Conservation (phyloP, 2,888 invertebrate genomes). For the Strigamia maritima region DNA sequence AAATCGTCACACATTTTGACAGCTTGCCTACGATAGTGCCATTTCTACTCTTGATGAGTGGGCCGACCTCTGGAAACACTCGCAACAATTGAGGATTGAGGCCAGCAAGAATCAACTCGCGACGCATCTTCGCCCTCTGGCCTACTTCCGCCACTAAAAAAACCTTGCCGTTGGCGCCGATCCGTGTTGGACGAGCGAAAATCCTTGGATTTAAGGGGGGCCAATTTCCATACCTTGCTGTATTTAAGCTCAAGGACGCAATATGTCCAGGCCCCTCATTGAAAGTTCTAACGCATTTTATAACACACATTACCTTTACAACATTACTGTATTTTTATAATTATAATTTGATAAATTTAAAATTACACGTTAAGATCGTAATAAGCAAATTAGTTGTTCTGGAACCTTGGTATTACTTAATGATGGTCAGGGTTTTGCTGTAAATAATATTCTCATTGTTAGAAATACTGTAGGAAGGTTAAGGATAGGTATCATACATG, state of each 20-base stretch:
- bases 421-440: constrained; percentile 12
- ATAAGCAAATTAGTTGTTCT: background rate
- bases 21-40: background rate
- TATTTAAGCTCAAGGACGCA: background rate
- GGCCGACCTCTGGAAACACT: constrained; percentile 5
- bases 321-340: too few species aligned
- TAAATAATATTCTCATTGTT: background rate
- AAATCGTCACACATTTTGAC: background rate
- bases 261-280: background rate
- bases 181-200: constrained; percentile 31
- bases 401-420: background rate
- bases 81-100: constrained; percentile 19
- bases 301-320: background rate
- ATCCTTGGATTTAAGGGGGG: constrained; percentile 13
- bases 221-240: constrained; percentile 9
- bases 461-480: background rate
- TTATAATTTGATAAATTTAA: background rate
- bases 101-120: constrained; percentile 1
- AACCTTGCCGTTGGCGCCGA: constrained; percentile 17
- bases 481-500: constrained; percentile 12
- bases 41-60: constrained; percentile 7
- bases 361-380: background rate
- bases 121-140: constrained; percentile 28
- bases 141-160: constrained; percentile 2
- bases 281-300: background rate